These are phyloP conservation scores for Oreocharis arfaki DNA, from an alignment of 2,113 vertebrate species.

Conservation along the genomic window DNA sequence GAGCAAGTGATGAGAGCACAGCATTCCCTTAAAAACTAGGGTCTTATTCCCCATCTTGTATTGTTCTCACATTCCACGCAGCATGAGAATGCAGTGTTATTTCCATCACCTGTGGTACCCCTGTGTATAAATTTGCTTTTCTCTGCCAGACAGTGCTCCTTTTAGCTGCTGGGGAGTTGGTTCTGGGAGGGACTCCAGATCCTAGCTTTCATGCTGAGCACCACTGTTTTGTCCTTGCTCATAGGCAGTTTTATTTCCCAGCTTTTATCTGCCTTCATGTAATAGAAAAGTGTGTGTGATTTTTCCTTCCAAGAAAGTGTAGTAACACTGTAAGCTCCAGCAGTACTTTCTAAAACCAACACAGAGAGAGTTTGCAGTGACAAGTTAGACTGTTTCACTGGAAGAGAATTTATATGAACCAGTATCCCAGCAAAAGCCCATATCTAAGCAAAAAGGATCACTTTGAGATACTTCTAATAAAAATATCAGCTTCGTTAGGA, in stretches of 20 bases:
- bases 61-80: rapidly evolving
- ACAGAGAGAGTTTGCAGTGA: neutral
- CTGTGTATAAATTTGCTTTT: neutral
- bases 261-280: neutral
- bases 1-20: neutral
- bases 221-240: neutral
- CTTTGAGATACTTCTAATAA: neutral
- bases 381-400: neutral
- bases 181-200: neutral
- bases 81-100: neutral
- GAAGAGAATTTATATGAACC: neutral
- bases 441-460: neutral
- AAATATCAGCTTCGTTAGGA: neutral
- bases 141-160: neutral
- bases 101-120: neutral
- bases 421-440: neutral
- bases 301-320: neutral
- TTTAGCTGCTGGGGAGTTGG: neutral
- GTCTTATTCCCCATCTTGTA: neutral
- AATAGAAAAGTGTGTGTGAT: neutral
- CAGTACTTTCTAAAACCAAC: neutral
- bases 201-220: neutral
- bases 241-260: neutral
- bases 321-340: neutral
- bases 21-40: neutral